Percentiles rank a stretch among this genome's conserved stretches.
phyloP scores from a whole-genome alignment of 1,140 invertebrate genomes.

The Metaphire vulgaris region DNA sequence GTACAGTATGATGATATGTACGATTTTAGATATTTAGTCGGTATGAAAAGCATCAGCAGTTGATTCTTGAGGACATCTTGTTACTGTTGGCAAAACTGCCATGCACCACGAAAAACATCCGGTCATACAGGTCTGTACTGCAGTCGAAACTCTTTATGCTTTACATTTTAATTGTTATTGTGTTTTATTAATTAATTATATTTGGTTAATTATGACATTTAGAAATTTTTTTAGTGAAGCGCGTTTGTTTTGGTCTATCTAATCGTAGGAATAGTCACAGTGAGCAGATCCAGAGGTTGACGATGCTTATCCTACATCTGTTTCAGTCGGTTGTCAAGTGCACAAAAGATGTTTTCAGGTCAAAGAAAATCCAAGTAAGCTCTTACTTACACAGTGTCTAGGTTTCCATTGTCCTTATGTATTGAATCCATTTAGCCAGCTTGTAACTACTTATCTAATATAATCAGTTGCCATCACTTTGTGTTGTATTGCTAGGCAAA shows the following conservation, averaged over 20 bases:
- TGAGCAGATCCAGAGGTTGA: constrained; percentile 92
- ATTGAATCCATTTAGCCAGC: no score
- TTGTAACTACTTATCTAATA: no score
- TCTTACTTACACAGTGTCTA: constrained; percentile 75
- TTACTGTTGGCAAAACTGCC: constrained; percentile 94
- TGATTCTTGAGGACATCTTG: constrained; percentile 90
- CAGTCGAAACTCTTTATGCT: constrained; percentile 29
- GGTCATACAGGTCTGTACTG: constrained; percentile 56
- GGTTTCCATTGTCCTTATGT: constrained; percentile 83
- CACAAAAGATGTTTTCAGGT: constrained; percentile 54
- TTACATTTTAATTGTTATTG: constrained; percentile 56
- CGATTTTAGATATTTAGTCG: constrained; percentile 80
- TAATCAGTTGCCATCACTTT: no score
- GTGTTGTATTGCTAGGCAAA: no score
- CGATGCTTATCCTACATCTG: constrained; percentile 90
- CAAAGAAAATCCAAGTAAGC: no score
- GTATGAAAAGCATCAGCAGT: constrained; percentile 88
- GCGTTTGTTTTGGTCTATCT: no score
- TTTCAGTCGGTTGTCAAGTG: constrained; percentile 92
- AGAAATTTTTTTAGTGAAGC: no score
- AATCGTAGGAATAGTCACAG: constrained; percentile 66
- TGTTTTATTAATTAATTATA: no score
- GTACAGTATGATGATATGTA: no score
- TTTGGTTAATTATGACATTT: no score
- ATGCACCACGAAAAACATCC: constrained; percentile 86